A percentile compares a stretch with the other conserved stretches of the same genome.
Conservation (phyloP, 2,113 vertebrate genomes). For the Garra rufa region DNA sequence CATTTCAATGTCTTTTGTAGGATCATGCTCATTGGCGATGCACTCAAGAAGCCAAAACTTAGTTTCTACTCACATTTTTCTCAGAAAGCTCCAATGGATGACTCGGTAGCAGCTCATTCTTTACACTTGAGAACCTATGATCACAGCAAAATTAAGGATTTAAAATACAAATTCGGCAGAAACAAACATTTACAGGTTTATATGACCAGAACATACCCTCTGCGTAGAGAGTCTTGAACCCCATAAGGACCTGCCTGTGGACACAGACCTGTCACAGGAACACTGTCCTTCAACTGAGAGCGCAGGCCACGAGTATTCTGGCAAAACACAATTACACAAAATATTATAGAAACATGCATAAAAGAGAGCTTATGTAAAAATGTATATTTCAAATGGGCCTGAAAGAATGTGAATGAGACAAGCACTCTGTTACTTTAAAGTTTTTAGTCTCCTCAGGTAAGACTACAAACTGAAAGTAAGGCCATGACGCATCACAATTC, state of each 20-base stretch:
- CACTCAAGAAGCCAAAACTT: background rate
- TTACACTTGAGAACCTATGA: slow-evolving; percentile 87
- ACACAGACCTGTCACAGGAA: slow-evolving; percentile 85
- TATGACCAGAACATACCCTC: slow-evolving; percentile 75
- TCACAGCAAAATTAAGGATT: background rate
- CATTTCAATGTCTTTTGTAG: background rate
- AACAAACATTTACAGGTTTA: background rate
- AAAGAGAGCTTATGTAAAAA: background rate
- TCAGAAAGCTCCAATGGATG: slow-evolving; percentile 92
- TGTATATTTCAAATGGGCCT: background rate
- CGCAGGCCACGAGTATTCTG: slow-evolving; percentile 87
- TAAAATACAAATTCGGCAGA: background rate
- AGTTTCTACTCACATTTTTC: slow-evolving; percentile 88
- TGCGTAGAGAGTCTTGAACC: slow-evolving; percentile 84
- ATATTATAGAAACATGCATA: background rate
- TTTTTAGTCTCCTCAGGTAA: background rate
- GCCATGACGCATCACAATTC: slow-evolving; percentile 55
- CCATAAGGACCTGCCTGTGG: slow-evolving; percentile 82
- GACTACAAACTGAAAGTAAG: slow-evolving; percentile 38
- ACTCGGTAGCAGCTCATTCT: slow-evolving; percentile 91
- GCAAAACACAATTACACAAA: slow-evolving; percentile 32
- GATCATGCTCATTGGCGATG: background rate
- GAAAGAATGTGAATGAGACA: background rate
- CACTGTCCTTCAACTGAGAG: slow-evolving; percentile 88
- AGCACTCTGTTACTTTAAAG: background rate